phyloP scores from a whole-genome alignment of 2,113 vertebrate genomes.

The Tursiops truncatus region DNA sequence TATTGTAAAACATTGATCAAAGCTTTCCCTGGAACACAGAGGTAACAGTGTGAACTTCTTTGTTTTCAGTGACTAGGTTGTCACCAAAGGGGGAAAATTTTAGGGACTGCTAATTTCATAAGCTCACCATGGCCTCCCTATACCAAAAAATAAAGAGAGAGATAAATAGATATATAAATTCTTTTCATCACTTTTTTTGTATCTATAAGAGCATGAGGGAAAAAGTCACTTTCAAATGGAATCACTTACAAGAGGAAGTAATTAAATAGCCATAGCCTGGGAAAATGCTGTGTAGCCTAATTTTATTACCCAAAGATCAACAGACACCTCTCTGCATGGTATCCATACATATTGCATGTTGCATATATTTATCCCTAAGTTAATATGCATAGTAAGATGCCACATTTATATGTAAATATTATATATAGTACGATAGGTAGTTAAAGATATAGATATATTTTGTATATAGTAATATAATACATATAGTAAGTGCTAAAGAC shows the following conservation, averaged over 20 bases:
- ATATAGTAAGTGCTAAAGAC: background rate
- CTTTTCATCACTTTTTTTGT: background rate
- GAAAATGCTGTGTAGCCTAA: background rate
- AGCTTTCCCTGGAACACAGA: constrained; percentile 55
- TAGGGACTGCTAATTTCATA: background rate
- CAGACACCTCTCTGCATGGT: background rate
- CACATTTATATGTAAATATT: background rate
- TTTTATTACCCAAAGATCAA: background rate
- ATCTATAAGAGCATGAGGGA: background rate
- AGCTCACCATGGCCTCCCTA: background rate
- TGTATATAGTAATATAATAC: background rate
- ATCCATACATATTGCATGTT: background rate
- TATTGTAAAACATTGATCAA: constrained; percentile 80
- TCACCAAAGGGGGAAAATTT: background rate
- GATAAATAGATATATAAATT: background rate
- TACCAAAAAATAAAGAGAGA: background rate
- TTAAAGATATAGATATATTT: background rate
- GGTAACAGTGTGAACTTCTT: constrained; percentile 64
- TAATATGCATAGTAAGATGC: background rate
- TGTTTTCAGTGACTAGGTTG: constrained; percentile 54
- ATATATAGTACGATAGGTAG: no score
- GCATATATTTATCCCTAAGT: background rate
- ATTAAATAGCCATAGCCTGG: background rate
- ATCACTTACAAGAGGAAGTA: background rate
- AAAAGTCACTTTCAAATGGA: background rate